phyloP scores from a whole-genome alignment of 2,113 vertebrate species.

The Chamaea fasciata region DNA sequence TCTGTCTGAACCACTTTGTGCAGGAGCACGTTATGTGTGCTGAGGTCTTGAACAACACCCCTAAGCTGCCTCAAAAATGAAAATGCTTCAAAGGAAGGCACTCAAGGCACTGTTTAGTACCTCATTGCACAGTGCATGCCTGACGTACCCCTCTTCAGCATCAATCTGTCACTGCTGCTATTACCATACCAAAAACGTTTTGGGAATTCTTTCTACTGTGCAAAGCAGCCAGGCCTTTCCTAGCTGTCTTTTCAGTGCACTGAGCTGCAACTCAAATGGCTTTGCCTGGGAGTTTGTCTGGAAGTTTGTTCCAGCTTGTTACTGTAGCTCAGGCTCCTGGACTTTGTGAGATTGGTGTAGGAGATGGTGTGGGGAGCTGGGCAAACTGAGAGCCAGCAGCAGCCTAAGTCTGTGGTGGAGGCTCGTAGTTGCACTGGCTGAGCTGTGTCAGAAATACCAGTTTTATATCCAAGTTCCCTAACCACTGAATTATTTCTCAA shows the following conservation, averaged over 20 bases:
- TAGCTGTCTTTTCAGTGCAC: neutral
- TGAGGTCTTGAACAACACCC: neutral
- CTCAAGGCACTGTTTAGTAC: neutral
- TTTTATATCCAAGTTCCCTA: neutral
- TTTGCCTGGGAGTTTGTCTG: neutral
- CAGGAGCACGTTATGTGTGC: neutral
- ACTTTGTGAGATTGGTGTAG: neutral
- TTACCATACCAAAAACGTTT: neutral
- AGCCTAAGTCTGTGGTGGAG: neutral
- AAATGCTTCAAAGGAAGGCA: neutral
- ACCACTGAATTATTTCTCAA: neutral
- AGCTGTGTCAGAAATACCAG: neutral
- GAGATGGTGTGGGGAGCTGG: neutral
- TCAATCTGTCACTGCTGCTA: neutral
- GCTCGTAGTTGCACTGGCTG: neutral
- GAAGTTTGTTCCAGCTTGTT: neutral
- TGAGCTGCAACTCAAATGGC: neutral
- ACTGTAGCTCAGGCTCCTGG: neutral
- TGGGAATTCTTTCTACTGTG: neutral
- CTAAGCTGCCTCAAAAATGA: neutral
- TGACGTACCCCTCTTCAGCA: neutral
- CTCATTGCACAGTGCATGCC: neutral
- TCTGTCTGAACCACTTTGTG: neutral
- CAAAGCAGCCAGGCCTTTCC: neutral
- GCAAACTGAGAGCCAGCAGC: neutral